Evolutionary conservation across 2,797 vertebrate species (phyloP), one percentile per base, ranked within the genome.

Genomic region (Hyperoplus lanceolatus): DNA sequence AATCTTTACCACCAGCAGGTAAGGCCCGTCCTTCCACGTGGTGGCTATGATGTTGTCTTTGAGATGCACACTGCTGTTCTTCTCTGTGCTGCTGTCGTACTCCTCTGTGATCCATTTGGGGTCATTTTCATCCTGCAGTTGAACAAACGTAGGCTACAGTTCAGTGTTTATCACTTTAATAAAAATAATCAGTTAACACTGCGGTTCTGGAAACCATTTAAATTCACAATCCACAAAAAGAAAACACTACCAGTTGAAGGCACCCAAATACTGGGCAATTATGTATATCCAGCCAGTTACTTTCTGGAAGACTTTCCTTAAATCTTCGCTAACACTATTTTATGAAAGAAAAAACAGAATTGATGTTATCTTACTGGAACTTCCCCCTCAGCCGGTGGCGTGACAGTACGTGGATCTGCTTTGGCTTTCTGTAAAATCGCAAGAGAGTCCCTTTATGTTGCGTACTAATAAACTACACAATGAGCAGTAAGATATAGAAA

Each of bases 21-120:
- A 96, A 7, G 96, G 97, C 1, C 97, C 97, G 36, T 96, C 96
- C 89, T 89, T 96, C 94, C 95, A 96, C 7, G 97, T 97, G 62
- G 94, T 96, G 64, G 95, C 93, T 41, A 97, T 93, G 67, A 97
- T 87, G 56, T 96, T 85, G 78, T 95, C 87, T 87, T 92, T 87
- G 11, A 75, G 46, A 2, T 13, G 73, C 8, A 80, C 29, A 72
- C 82, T 81, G 69, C 75, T 56, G 58, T 87, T 87, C 48, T 73
- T 87, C 0, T 0, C 0, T 4, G 50, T 8, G 58, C 15, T 68
- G 59, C 66, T 79, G 48, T 78, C 81, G 13, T 83, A 88, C 71
- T 95, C 95, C 16, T 89, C 93, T 3, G 71, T 79, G 5, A 94
- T 73, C 87, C 87, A 90, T 46, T n/a, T 87, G 57, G 73, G 88